Evolutionary conservation across 2,797 vertebrate genomes (phyloP).

Genomic region (Sitta carolinensis): DNA sequence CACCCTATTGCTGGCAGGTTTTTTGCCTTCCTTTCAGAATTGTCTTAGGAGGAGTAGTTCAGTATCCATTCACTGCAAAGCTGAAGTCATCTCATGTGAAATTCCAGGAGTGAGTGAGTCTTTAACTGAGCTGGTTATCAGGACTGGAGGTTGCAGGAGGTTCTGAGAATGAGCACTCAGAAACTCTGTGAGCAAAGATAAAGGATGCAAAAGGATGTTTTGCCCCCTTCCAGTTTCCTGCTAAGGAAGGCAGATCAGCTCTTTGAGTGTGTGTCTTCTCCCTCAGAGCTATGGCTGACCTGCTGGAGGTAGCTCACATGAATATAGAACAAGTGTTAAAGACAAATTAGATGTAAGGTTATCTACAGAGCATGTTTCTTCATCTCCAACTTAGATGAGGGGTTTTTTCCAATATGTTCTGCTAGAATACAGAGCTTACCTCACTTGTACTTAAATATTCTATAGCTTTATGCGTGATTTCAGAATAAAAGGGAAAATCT

Average conservation of each 20-base stretch:
- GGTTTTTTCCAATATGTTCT: neutral
- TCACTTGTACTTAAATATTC: neutral
- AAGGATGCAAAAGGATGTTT: neutral
- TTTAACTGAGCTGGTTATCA: neutral
- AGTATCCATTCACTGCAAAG: neutral
- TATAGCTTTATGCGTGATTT: neutral
- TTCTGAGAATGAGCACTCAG: neutral
- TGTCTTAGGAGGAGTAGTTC: neutral
- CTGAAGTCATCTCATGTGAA: neutral
- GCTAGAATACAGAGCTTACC: neutral
- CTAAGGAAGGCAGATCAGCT: neutral
- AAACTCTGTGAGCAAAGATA: neutral
- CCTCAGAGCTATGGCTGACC: neutral
- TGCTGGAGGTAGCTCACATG: neutral
- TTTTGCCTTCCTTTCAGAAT: neutral
- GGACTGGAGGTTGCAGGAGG: neutral
- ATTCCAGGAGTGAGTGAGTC: neutral
- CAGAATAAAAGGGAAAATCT: neutral
- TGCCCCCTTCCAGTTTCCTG: neutral
- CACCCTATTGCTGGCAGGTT: neutral
- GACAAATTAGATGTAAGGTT: neutral
- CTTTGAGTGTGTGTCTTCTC: neutral
- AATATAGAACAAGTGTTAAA: neutral
- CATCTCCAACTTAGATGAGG: neutral
- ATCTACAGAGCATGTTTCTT: neutral